These are phyloP conservation scores for Motacilla alba DNA, from an alignment of 2,113 vertebrate species.

Conservation along the genomic window DNA sequence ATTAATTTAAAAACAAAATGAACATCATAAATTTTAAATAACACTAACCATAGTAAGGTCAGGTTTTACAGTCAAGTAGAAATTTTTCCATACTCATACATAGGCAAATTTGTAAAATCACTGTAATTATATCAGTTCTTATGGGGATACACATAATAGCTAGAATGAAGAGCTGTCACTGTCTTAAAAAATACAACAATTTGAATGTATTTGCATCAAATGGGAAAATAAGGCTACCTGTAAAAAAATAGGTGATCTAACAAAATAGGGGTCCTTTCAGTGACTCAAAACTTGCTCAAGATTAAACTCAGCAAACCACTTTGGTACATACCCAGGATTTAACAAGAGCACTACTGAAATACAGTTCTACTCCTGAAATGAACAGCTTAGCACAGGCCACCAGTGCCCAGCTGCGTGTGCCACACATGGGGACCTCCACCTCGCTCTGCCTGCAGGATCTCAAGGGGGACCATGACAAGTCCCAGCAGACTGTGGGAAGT, in stretches of 20 bases:
- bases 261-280: not conserved
- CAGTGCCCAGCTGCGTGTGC: rapidly evolving
- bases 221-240: not conserved
- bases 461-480: not conserved
- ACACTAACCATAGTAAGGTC: not conserved
- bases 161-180: not conserved
- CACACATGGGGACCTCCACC: rapidly evolving
- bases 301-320: not conserved
- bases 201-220: not conserved
- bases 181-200: not conserved
- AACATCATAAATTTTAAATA: not conserved
- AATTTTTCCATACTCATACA: not conserved
- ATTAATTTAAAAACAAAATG: not conserved
- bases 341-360: not conserved
- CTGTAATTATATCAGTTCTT: not conserved
- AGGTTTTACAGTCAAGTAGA: not conserved
- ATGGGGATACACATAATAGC: not conserved
- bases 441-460: not conserved
- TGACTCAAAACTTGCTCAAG: not conserved
- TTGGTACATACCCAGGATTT: rapidly evolving
- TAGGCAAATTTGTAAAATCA: not conserved
- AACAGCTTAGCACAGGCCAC: not conserved
- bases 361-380: not conserved
- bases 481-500: not conserved
- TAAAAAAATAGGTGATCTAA: not conserved